Percentiles rank a stretch among this genome's conserved stretches.
These are phyloP conservation scores for Arrhamphus sclerolepis DNA, from an alignment of 2,797 vertebrate genomes.

Conservation along the genomic window DNA sequence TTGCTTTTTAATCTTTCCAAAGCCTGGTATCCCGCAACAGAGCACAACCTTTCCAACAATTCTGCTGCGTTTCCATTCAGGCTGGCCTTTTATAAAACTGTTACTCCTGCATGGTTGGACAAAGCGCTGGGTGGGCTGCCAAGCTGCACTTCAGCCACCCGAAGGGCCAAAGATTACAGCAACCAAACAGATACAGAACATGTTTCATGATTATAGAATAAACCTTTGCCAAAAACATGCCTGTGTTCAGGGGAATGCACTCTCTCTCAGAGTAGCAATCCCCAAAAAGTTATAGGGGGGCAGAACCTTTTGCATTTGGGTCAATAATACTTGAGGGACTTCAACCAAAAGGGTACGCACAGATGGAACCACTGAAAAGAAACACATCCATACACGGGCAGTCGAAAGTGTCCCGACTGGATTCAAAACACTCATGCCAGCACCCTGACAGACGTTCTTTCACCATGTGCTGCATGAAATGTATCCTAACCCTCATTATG, in stretches of 20 bases:
- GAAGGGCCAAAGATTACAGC: conserved; percentile 12
- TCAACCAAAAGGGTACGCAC: conserved; percentile 30
- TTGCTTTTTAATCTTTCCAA: conserved; percentile 38
- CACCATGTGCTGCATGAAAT: conserved; percentile 56
- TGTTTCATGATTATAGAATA: conserved; percentile 34
- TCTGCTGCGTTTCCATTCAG: conserved; percentile 37
- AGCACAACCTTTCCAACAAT: conserved; percentile 14
- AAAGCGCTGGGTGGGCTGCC: conserved; percentile 43
- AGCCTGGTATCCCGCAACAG: conserved; percentile 31
- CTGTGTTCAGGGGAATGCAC: neutral
- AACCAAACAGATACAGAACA: conserved; percentile 36
- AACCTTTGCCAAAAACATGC: conserved; percentile 20
- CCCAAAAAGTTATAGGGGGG: conserved; percentile 23
- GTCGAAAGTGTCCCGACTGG: conserved; percentile 45
- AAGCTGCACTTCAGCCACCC: conserved; percentile 22
- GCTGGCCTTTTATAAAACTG: conserved; percentile 51
- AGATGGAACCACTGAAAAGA: conserved; percentile 61
- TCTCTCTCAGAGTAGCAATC: too few relatives aligned
- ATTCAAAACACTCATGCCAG: conserved; percentile 55
- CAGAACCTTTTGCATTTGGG: conserved; percentile 30
- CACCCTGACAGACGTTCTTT: conserved; percentile 64
- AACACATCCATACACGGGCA: conserved; percentile 48
- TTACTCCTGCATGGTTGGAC: conserved; percentile 51
- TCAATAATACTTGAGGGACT: conserved; percentile 40
- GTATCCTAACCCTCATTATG: conserved; percentile 62